phyloP scores from a whole-genome alignment of 2,888 invertebrate genomes.

The Dynastes hyllus region DNA sequence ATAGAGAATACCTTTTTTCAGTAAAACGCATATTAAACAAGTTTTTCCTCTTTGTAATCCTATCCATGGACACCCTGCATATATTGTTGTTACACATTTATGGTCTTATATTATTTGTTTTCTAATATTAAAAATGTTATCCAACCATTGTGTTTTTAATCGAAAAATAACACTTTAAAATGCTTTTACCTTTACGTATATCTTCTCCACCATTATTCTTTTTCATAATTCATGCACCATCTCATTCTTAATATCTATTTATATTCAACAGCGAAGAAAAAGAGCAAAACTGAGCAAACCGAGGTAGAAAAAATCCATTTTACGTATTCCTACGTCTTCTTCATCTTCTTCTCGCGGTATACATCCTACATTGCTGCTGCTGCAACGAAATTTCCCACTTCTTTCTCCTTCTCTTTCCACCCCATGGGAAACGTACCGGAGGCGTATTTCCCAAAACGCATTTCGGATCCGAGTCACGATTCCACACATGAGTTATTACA shows the following conservation, averaged over 20 bases:
- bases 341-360: not conserved
- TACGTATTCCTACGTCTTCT: not conserved
- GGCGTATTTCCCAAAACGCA: slow-evolving; percentile 37
- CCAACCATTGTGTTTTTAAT: no score
- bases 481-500: slow-evolving; percentile 52
- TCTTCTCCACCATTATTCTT: no score
- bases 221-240: not conserved
- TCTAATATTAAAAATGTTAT: no score
- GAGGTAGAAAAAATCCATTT: not conserved
- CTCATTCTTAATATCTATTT: not conserved
- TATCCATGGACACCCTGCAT: no score
- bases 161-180: no score
- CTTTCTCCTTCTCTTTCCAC: not conserved
- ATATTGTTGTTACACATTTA: no score
- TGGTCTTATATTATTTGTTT: no score
- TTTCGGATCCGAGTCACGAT: slow-evolving; percentile 46
- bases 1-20: no score
- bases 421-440: slow-evolving; percentile 17
- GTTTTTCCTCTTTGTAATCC: no score
- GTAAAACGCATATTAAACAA: no score
- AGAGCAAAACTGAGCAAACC: not conserved
- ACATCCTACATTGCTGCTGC: not conserved
- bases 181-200: no score
- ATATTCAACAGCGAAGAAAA: not conserved
- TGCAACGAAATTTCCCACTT: slow-evolving; percentile 24